These are phyloP conservation scores for Nipponia nippon DNA, from an alignment of 2,113 vertebrate genomes.

Conservation along the genomic window DNA sequence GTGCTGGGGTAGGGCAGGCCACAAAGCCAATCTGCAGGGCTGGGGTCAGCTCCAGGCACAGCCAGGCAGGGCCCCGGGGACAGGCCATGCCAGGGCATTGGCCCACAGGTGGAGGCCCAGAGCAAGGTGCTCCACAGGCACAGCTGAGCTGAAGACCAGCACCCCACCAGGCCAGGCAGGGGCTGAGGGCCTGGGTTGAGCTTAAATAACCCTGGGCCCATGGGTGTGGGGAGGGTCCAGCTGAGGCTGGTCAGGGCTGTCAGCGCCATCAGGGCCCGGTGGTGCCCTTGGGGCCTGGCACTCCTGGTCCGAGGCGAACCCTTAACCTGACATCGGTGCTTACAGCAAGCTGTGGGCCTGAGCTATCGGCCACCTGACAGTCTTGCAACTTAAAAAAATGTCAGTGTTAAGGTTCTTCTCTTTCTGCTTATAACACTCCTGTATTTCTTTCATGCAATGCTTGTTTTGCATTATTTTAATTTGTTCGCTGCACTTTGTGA, in stretches of 20 bases:
- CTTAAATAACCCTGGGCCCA: background rate
- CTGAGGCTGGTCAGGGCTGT: rapidly evolving
- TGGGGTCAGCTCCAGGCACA: background rate
- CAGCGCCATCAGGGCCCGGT: rapidly evolving
- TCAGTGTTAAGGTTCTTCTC: background rate
- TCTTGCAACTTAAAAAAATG: background rate
- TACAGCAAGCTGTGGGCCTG: background rate
- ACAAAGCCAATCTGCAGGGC: background rate
- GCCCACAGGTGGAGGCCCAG: background rate
- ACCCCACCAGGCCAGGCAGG: rapidly evolving
- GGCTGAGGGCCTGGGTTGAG: background rate
- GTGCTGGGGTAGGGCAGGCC: background rate
- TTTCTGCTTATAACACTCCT: background rate
- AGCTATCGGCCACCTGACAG: rapidly evolving
- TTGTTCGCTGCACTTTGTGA: background rate
- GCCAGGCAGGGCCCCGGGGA: background rate
- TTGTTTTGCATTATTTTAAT: background rate
- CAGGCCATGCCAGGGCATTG: background rate
- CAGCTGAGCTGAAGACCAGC: background rate
- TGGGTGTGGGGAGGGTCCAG: rapidly evolving
- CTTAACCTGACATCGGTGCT: rapidly evolving
- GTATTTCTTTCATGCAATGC: background rate
- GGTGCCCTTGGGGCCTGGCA: background rate
- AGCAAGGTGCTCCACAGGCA: background rate
- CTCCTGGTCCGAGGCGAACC: rapidly evolving